Percentiles rank a stretch among this genome's conserved stretches.
These are phyloP conservation scores for Ictalurus punctatus DNA, from an alignment of 2,113 vertebrate genomes.

Conservation along the genomic window DNA sequence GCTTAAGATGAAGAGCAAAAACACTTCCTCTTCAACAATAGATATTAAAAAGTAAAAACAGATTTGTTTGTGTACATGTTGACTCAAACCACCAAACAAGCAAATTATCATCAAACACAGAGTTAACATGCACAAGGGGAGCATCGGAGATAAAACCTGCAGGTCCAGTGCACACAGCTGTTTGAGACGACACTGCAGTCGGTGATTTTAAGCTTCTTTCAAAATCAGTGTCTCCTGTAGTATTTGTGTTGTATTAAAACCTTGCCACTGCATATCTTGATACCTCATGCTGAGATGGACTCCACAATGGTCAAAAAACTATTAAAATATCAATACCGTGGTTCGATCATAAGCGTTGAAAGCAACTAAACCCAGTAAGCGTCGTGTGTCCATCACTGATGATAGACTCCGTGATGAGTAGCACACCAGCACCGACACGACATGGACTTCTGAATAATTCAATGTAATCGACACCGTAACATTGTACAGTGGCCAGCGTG, in stretches of 20 bases:
- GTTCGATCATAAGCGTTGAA: neutral
- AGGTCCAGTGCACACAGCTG: neutral
- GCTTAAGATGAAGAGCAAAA: neutral
- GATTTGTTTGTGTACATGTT: neutral
- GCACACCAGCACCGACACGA: slow-evolving; percentile 23
- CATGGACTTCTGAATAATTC: slow-evolving; percentile 51
- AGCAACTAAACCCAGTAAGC: slow-evolving; percentile 5
- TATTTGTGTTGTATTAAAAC: neutral
- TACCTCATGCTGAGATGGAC: neutral
- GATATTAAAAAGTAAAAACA: neutral
- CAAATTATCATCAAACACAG: neutral
- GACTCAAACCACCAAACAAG: neutral
- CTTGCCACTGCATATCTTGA: neutral
- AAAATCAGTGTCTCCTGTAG: neutral
- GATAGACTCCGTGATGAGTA: neutral
- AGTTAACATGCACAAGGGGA: neutral
- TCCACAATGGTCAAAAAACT: neutral
- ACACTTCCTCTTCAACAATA: neutral
- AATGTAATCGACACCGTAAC: slow-evolving; percentile 47
- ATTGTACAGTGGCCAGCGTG: slow-evolving; percentile 29
- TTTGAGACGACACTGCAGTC: neutral
- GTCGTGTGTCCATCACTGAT: neutral
- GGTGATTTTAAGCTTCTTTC: no score
- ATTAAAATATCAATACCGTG: neutral
- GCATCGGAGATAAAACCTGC: neutral